phyloP scores from a whole-genome alignment of 1,140 invertebrate species.

The Sipha flava region DNA sequence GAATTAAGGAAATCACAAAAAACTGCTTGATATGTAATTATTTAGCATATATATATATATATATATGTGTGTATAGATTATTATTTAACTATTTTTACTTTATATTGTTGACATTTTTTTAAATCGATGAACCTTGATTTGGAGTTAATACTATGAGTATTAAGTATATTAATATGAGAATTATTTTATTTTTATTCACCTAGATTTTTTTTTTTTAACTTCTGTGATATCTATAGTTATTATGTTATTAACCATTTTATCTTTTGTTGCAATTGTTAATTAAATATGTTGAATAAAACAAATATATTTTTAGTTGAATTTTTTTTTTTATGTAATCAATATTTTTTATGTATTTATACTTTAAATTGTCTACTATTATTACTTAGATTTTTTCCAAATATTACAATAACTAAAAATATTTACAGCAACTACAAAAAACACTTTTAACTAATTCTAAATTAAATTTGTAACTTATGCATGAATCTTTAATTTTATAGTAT shows the following conservation, averaged over 20 bases:
- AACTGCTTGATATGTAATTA: neutral
- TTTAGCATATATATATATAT: neutral
- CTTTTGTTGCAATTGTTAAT: neutral
- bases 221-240: neutral
- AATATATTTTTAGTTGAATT: neutral
- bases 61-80: neutral
- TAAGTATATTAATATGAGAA: neutral
- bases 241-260: neutral
- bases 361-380: no score
- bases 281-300: neutral
- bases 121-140: neutral
- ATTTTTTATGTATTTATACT: no score
- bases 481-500: no score
- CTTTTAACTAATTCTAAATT: no score
- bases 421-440: no score
- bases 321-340: no score
- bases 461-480: no score
- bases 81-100: neutral
- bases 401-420: no score
- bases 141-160: neutral
- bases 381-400: no score
- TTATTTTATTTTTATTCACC: neutral
- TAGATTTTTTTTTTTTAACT: neutral
- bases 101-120: neutral
- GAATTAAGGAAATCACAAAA: conserved; percentile 48